phyloP scores from a whole-genome alignment of 1,140 invertebrate genomes.

The Trissolcus basalis region DNA sequence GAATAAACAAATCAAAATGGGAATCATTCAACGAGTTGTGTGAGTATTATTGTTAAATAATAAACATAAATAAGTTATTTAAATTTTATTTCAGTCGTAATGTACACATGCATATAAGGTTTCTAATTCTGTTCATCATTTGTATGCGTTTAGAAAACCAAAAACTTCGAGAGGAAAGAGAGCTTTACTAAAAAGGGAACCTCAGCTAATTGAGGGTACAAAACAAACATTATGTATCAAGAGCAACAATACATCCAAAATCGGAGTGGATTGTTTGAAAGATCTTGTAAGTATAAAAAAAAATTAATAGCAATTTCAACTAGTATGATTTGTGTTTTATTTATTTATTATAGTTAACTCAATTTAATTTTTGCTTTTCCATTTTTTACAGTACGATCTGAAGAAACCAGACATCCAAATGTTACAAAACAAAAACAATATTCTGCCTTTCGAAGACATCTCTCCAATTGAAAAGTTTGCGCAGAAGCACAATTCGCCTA shows the following conservation, averaged over 20 bases:
- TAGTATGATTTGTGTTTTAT: not conserved
- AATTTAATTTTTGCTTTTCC: slow-evolving; percentile 34
- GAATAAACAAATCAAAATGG: slow-evolving; percentile 59
- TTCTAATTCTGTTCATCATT: too few relatives aligned
- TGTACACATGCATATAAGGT: too few relatives aligned
- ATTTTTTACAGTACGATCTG: slow-evolving; percentile 80
- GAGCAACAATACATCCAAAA: slow-evolving; percentile 89
- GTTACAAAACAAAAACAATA: slow-evolving; percentile 88
- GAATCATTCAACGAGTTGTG: slow-evolving; percentile 73
- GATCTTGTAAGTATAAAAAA: slow-evolving; percentile 82
- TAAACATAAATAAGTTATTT: too few relatives aligned
- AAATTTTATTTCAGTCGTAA: too few relatives aligned
- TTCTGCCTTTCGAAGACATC: slow-evolving; percentile 90
- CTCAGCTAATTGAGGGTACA: slow-evolving; percentile 91
- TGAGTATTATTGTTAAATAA: slow-evolving; percentile 62
- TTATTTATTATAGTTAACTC: too few relatives aligned
- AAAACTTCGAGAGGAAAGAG: slow-evolving; percentile 93
- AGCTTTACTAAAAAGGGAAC: slow-evolving; percentile 86
- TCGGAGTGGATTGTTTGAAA: slow-evolving; percentile 86
- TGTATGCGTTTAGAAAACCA: slow-evolving; percentile 82
- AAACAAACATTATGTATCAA: slow-evolving; percentile 91
- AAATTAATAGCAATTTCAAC: not conserved
- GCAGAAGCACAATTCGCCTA: slow-evolving; percentile 89
- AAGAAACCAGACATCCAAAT: slow-evolving; percentile 90
- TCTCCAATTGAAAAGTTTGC: slow-evolving; percentile 89